Evolutionary conservation across 30 jellyfish, hydroid and myxozoan genomes (phyloP).

Genomic region (Nemopilema nomurai): DNA sequence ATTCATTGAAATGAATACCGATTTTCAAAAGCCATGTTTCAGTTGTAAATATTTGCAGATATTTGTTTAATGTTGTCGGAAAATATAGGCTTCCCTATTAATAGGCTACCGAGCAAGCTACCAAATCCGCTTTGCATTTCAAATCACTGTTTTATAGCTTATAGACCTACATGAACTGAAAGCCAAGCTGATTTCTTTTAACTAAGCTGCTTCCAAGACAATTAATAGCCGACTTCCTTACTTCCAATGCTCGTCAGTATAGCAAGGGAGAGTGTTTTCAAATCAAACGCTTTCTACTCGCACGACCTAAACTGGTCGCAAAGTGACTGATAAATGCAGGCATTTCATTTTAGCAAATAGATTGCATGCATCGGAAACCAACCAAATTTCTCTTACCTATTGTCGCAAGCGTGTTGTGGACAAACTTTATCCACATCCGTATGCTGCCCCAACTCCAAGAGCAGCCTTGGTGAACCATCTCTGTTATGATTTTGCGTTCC

Average conservation of each 20-base stretch:
- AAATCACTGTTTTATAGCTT: background rate
- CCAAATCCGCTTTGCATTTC: too few species aligned
- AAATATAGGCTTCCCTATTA: background rate
- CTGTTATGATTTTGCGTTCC: background rate
- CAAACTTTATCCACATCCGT: conserved; percentile 60
- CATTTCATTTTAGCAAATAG: too few species aligned
- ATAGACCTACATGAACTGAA: background rate
- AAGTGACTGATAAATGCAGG: too few species aligned
- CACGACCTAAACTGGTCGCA: background rate
- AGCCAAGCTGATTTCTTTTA: background rate
- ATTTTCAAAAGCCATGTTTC: background rate
- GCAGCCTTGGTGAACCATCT: conserved; percentile 2
- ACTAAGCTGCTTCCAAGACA: background rate
- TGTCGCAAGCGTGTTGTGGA: conserved; percentile 48
- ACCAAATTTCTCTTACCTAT: conserved; percentile 27
- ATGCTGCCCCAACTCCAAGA: conserved; percentile 50
- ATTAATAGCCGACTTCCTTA: background rate
- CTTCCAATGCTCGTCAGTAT: background rate
- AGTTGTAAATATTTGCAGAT: background rate
- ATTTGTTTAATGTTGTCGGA: background rate
- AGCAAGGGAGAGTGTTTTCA: background rate
- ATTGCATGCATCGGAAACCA: too few species aligned
- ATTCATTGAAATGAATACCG: too few species aligned
- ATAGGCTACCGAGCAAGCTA: too few species aligned
- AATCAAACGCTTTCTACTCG: background rate